Base-by-base conservation (phyloP, 2,113 vertebrate genomes). In the Pipa parva region DNA sequence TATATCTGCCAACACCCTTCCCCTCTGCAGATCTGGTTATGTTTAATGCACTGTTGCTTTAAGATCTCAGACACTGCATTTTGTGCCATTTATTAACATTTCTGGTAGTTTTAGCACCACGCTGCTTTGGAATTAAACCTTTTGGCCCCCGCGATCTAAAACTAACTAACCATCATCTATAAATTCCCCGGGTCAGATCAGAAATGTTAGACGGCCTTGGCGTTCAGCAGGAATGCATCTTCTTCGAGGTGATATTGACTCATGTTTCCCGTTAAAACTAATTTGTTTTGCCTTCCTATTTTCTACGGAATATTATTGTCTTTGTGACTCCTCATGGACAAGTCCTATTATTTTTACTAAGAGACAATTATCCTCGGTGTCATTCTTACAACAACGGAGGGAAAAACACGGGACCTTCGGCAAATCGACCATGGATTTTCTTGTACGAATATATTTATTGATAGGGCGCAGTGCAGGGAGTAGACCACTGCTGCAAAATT, bases 261-360 rank as follows among this genome's bases (percentile, higher is more conserved):
- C 64, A 39, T 51, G 46, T 68, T 27, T 21, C 56, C 29, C 59
- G 64, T 59, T 68, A 68, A 59, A 68, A 50, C 45, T 68, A 59
- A 68, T 68, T 68, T 68, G 64, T 59, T 68, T 59, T 68, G 64
- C 55, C 45, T 24, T 59, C 22, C 64, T 59, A 39, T 68, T 68
- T 68, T 59, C 55, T 59, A n/a, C 56, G 37, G 22, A 25, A 50
- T 51, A 37, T 68, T 59, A 68, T 68, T 59, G 64, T 27, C 54
- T 68, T 51, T 68, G 64, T 67, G 54, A 42, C 46, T 59, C 31
- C 39, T 33, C 22, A 42, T 45, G 28, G 52, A 67, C 54, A 59
- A 58, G 45, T 59, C 64, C 28, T 45, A 68, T 68, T 68, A 68
- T 59, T 68, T 59, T 20, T 68, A 68, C 64, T 68, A 59, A 68